Evolutionary conservation across 1,140 invertebrate species (phyloP).

Genomic region (Tyrophagus putrescentiae): DNA sequence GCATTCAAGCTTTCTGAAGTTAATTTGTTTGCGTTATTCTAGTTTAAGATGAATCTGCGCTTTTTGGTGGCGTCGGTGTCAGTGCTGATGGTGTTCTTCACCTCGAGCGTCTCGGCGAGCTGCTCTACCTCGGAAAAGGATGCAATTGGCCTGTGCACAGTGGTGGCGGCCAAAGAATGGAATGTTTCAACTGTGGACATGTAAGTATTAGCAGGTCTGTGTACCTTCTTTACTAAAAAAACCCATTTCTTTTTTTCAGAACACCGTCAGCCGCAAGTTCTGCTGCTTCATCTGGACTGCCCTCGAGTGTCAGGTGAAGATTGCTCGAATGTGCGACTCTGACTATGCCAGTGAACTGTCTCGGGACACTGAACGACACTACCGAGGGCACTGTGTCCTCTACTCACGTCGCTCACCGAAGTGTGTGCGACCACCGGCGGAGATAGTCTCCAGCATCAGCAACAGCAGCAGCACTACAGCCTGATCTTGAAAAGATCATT

Average conservation of each 20-base stretch:
- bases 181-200: neutral
- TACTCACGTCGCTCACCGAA: neutral
- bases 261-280: neutral
- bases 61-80: too few relatives aligned
- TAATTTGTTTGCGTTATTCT: too few relatives aligned
- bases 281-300: slow-evolving; percentile 6
- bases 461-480: too few relatives aligned
- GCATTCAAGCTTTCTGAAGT: too few relatives aligned
- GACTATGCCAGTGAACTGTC: neutral
- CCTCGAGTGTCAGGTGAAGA: slow-evolving; percentile 4
- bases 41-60: too few relatives aligned
- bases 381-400: neutral
- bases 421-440: too few relatives aligned
- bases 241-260: neutral
- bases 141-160: neutral
- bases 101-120: too few relatives aligned
- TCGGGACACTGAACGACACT: neutral
- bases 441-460: too few relatives aligned
- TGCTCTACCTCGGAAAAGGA: neutral
- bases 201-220: neutral
- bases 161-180: neutral
- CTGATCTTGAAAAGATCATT: too few relatives aligned
- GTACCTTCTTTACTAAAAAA: neutral
- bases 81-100: too few relatives aligned
- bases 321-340: neutral